Conservation (phyloP, 2,888 invertebrate species). For the Eristalinus sepulchralis region DNA sequence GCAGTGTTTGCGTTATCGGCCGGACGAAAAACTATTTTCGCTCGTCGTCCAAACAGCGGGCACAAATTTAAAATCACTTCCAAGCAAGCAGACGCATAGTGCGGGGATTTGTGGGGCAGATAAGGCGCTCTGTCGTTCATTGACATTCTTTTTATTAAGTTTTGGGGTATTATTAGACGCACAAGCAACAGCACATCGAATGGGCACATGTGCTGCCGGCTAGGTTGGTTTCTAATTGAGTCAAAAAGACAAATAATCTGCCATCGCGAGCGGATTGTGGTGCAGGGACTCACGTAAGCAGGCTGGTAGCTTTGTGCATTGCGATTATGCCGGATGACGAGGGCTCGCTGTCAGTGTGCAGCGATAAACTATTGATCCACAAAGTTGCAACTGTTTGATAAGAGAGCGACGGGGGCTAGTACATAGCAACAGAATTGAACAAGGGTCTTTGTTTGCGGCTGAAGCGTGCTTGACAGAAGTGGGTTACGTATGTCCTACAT, state of each 20-base stretch:
- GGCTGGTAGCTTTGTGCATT: neutral
- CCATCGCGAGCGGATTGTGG: neutral
- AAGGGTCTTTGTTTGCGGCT: neutral
- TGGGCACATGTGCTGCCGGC: neutral
- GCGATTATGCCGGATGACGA: neutral
- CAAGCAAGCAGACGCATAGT: neutral
- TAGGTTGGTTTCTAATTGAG: neutral
- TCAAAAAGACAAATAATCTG: neutral
- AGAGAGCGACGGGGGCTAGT: neutral
- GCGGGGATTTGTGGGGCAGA: neutral
- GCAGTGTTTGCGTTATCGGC: slow-evolving; percentile 8
- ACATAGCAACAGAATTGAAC: neutral
- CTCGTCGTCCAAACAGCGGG: neutral
- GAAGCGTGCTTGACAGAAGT: neutral
- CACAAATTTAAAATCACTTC: neutral
- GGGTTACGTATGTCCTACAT: no score
- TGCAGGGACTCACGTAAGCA: neutral
- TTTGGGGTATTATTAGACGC: slow-evolving; percentile 8
- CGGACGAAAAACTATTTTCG: neutral
- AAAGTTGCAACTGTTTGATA: neutral
- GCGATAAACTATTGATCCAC: neutral
- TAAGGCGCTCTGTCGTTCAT: slow-evolving; percentile 18
- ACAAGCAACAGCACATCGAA: neutral
- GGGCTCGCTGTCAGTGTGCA: neutral
- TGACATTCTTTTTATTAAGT: slow-evolving; percentile 15